These are phyloP conservation scores for Colinus virginianus DNA, from an alignment of 2,113 vertebrate genomes.

Conservation along the genomic window DNA sequence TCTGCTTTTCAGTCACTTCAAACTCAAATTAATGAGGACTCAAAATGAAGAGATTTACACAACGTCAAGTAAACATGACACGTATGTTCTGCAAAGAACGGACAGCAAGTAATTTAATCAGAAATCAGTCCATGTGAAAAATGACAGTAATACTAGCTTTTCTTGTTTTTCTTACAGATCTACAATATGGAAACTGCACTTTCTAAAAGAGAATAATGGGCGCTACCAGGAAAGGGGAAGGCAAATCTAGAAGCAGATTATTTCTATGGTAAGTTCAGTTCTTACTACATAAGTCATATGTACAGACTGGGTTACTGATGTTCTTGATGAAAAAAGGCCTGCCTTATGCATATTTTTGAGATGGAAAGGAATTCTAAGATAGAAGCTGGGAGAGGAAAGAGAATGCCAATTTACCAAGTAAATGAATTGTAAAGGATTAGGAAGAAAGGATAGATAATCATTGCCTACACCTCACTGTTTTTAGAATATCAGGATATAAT, in stretches of 20 bases:
- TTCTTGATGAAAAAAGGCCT: background rate
- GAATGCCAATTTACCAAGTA: background rate
- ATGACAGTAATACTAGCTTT: background rate
- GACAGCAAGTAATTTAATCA: background rate
- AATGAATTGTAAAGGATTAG: background rate
- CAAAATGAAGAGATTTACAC: background rate
- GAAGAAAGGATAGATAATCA: background rate
- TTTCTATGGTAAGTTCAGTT: background rate
- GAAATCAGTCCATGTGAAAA: background rate
- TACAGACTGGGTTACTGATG: background rate
- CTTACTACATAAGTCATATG: background rate
- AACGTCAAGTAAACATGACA: background rate
- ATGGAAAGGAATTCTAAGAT: background rate
- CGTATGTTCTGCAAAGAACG: background rate
- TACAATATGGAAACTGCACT: background rate
- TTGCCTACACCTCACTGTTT: background rate
- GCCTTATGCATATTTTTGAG: background rate
- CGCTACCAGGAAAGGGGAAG: background rate
- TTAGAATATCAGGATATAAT: background rate
- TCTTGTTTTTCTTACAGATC: background rate
- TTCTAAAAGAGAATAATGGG: background rate
- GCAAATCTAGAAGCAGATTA: background rate
- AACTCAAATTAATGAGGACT: background rate
- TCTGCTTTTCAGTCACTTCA: background rate
- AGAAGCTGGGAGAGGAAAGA: background rate